Evolutionary conservation across 2,113 vertebrate genomes (phyloP).

Genomic region (Neopipo cinnamomea): DNA sequence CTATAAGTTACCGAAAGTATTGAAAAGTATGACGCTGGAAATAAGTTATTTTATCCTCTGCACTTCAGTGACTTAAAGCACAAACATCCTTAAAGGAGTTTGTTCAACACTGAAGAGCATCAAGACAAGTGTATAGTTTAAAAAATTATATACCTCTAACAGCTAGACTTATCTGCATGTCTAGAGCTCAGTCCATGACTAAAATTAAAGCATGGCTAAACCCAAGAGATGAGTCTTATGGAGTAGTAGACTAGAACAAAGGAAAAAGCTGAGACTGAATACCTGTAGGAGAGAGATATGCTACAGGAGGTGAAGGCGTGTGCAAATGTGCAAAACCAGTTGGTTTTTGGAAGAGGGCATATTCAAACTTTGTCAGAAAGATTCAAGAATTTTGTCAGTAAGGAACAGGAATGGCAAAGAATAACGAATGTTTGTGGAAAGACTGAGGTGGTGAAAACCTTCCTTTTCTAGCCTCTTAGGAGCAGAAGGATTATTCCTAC

Average conservation of each 20-base stretch:
- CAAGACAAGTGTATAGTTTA: neutral
- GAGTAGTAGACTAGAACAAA: neutral
- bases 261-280: neutral
- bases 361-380: neutral
- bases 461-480: neutral
- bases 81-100: neutral
- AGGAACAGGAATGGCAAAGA: neutral
- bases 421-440: neutral
- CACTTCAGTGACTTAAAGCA: neutral
- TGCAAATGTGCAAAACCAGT: accelerated
- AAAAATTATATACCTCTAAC: neutral
- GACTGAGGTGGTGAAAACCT: neutral
- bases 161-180: neutral
- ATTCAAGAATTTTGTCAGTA: neutral
- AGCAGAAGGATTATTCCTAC: neutral
- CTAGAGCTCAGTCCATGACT: neutral
- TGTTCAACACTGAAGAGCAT: neutral
- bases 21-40: neutral
- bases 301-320: neutral
- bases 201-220: neutral
- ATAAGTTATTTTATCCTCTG: neutral
- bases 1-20: neutral
- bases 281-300: neutral
- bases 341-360: neutral
- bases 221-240: neutral